phyloP scores from a whole-genome alignment of 2,797 vertebrate species.

The Picus viridis region DNA sequence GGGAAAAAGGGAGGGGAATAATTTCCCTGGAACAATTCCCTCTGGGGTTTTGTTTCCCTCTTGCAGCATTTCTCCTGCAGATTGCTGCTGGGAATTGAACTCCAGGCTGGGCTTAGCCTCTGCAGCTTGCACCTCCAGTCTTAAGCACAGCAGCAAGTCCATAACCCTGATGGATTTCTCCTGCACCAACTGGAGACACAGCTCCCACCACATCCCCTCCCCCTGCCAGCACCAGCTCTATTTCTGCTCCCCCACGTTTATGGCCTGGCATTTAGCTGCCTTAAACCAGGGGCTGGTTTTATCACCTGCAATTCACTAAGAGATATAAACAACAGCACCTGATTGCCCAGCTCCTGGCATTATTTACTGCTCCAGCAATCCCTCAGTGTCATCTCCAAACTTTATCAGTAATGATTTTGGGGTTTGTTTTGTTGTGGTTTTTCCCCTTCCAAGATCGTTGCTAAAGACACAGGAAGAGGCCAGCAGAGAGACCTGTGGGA shows the following conservation, averaged over 20 bases:
- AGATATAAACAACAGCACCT: constrained; percentile 39
- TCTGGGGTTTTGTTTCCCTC: neutral
- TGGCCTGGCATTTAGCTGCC: constrained; percentile 17
- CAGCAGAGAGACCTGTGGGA: constrained; percentile 40
- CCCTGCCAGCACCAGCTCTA: accelerated
- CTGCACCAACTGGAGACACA: neutral
- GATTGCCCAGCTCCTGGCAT: constrained; percentile 13
- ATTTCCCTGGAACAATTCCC: neutral
- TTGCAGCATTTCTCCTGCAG: neutral
- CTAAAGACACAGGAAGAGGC: neutral
- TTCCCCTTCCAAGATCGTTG: neutral
- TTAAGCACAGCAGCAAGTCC: neutral
- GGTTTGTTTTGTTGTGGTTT: no score
- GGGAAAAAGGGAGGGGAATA: neutral
- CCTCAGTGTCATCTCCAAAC: constrained; percentile 51
- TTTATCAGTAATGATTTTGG: constrained; percentile 62
- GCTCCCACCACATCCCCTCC: neutral
- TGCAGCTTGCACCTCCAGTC: neutral
- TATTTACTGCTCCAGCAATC: constrained; percentile 49
- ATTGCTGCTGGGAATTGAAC: neutral
- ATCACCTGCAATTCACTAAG: constrained; percentile 53
- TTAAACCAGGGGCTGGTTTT: constrained; percentile 44
- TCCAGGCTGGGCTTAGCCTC: neutral
- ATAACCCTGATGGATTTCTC: constrained; percentile 9
- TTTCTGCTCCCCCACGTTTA: constrained; percentile 30